Evolutionary conservation across 2,888 invertebrate species (phyloP).

Genomic region (Sericinus montela): DNA sequence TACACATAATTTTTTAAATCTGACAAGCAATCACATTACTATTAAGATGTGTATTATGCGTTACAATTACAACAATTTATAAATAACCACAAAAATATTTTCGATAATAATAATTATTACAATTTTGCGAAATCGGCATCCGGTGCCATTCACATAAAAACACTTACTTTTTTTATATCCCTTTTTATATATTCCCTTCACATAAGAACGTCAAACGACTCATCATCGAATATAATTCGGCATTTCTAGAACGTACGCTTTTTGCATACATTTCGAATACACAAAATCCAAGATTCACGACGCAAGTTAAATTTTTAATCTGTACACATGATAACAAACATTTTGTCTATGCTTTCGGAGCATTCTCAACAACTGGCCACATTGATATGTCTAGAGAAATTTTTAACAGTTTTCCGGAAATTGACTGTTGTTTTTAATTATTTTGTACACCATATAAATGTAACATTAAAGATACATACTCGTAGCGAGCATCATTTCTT

Average conservation of each 20-base stretch:
- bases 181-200: background rate
- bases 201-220: background rate
- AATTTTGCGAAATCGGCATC: background rate
- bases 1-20: slow-evolving; percentile 9
- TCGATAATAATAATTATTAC: slow-evolving; percentile 13
- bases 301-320: no score
- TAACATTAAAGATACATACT: slow-evolving; percentile 2
- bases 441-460: background rate
- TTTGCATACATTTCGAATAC: background rate
- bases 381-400: background rate
- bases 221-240: background rate
- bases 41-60: slow-evolving; percentile 26
- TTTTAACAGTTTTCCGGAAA: background rate
- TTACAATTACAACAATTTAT: slow-evolving; percentile 43
- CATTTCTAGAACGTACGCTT: background rate
- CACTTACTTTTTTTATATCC: slow-evolving; percentile 3
- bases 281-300: background rate
- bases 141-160: slow-evolving; percentile 7
- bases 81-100: slow-evolving; percentile 44
- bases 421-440: background rate
- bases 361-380: background rate
- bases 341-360: background rate
- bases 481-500: background rate
- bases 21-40: slow-evolving; percentile 14
- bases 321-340: background rate